phyloP scores from a whole-genome alignment of 1,140 invertebrate genomes.

The Laodelphax striatellus region DNA sequence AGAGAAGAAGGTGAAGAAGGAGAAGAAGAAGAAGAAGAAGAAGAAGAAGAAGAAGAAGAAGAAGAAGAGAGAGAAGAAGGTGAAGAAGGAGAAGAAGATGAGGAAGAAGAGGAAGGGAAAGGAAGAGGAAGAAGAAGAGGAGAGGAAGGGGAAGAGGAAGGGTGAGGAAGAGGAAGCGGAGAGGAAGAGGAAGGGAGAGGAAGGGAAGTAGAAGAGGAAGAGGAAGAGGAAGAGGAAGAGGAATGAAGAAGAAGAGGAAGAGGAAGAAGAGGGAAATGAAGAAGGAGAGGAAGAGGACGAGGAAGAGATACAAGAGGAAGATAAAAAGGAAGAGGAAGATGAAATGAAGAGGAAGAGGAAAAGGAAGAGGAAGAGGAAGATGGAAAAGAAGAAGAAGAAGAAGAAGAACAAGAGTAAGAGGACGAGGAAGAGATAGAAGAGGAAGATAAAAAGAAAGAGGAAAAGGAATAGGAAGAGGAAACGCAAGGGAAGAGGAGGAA shows the following conservation, averaged over 20 bases:
- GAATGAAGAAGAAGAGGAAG: constrained; percentile 10
- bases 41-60: not conserved
- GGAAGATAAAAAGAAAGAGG: no score
- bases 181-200: constrained; percentile 4
- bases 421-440: no score
- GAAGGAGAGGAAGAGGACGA: constrained; percentile 28
- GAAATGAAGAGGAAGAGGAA: not conserved
- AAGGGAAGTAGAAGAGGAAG: constrained; percentile 18
- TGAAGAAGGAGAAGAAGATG: not conserved
- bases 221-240: constrained; percentile 24
- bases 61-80: not conserved
- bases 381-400: not conserved
- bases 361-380: not conserved
- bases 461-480: no score
- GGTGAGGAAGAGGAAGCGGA: constrained; percentile 1
- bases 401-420: no score
- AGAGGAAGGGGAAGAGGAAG: not conserved
- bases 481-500: no score
- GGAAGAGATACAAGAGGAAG: constrained; percentile 13
- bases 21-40: constrained; percentile 6
- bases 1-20: not conserved
- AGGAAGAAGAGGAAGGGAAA: not conserved
- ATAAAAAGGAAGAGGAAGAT: constrained; percentile 13
- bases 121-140: not conserved
- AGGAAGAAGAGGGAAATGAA: not conserved